Evolutionary conservation across 92 coral and sea anemone genomes (phyloP).

Genomic region (Bergia puertoricense): DNA sequence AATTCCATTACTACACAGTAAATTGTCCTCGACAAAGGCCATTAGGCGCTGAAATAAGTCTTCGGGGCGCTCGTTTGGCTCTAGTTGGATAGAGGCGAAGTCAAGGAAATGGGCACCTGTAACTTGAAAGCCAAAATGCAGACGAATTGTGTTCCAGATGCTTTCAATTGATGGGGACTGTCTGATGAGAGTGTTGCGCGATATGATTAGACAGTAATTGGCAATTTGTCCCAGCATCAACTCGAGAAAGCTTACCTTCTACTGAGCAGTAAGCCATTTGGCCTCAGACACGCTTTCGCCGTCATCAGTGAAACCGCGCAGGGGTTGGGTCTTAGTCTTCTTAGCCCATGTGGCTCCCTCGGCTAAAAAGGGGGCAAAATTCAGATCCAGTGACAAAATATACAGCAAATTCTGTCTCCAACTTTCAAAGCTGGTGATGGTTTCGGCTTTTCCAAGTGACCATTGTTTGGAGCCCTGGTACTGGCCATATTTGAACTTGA

Average conservation of each 20-base stretch:
- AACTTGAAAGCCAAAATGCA: slow-evolving; percentile 70
- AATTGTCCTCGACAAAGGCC: slow-evolving; percentile 28
- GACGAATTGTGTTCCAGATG: slow-evolving; percentile 67
- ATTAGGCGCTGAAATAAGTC: slow-evolving; percentile 63
- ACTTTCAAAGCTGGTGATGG: slow-evolving; percentile 32
- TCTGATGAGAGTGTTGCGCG: slow-evolving; percentile 50
- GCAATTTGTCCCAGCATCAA: not conserved
- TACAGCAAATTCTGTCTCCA: slow-evolving; percentile 41
- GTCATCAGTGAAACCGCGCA: slow-evolving; percentile 37
- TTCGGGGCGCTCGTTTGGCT: slow-evolving; percentile 76
- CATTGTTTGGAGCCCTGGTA: slow-evolving; percentile 45
- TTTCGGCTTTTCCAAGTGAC: slow-evolving; percentile 36
- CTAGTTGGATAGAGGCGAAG: slow-evolving; percentile 53
- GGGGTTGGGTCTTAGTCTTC: slow-evolving; percentile 60
- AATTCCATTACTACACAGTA: slow-evolving; percentile 56
- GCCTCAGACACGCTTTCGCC: slow-evolving; percentile 18
- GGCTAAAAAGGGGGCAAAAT: slow-evolving; percentile 61
- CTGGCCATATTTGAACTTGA: slow-evolving; percentile 55
- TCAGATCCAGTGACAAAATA: slow-evolving; percentile 32
- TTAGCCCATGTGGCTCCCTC: slow-evolving; percentile 60
- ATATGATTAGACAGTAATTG: not conserved
- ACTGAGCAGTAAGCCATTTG: slow-evolving; percentile 1
- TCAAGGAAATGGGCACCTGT: slow-evolving; percentile 52
- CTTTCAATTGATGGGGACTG: slow-evolving; percentile 63
- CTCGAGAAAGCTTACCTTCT: slow-evolving; percentile 21